These are phyloP conservation scores for Isichthys henryi DNA, from an alignment of 2,113 vertebrate genomes.

Conservation along the genomic window DNA sequence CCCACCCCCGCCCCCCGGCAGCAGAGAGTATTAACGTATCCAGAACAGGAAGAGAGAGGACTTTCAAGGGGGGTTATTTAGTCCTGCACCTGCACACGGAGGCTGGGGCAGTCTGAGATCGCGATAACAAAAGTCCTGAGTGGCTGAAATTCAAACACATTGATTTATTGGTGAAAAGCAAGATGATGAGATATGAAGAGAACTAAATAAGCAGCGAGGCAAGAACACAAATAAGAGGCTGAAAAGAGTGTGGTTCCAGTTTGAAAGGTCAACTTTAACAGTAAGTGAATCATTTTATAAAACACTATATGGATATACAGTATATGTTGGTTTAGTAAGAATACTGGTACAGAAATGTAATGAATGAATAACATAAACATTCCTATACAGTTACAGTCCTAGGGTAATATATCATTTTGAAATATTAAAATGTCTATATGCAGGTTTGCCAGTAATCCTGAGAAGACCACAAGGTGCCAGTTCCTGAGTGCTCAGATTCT, in stretches of 20 bases:
- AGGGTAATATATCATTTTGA: background rate
- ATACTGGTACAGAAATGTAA: background rate
- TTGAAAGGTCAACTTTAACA: conserved; percentile 40
- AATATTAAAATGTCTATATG: background rate
- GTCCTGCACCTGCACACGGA: conserved; percentile 35
- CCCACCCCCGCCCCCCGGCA: no score
- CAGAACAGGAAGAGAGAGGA: conserved; percentile 25
- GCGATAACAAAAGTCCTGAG: background rate
- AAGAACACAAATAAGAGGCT: conserved; percentile 30
- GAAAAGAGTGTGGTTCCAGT: conserved; percentile 35
- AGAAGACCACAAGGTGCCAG: background rate
- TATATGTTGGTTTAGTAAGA: background rate
- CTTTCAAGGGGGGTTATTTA: conserved; percentile 31
- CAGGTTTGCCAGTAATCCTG: background rate
- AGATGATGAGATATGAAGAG: conserved; percentile 6
- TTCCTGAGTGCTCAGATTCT: background rate
- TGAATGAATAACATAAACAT: background rate
- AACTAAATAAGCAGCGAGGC: conserved; percentile 22
- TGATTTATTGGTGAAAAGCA: background rate
- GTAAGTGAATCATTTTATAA: conserved; percentile 31
- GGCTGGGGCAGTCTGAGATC: conserved; percentile 11
- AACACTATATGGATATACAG: background rate
- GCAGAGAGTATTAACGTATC: conserved; percentile 41
- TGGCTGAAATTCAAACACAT: background rate
- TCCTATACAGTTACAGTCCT: background rate